A percentile compares a stretch with the other conserved stretches of the same genome.
These are phyloP conservation scores for Lepus oiostolus DNA, from an alignment of 2,797 vertebrate species.

Conservation along the genomic window DNA sequence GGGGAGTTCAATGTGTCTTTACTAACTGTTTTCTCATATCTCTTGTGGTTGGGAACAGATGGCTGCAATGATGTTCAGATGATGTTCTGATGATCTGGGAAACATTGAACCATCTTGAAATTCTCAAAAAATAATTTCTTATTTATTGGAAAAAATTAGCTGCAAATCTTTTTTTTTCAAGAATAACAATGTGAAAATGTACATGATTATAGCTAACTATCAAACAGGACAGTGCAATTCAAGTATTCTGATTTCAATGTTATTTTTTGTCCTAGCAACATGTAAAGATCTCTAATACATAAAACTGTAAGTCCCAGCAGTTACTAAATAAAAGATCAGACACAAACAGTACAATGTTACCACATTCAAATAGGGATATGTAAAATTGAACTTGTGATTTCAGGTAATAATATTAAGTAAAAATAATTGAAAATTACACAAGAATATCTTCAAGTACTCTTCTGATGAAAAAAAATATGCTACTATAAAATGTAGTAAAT, in stretches of 20 bases:
- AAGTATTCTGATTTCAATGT: conserved; percentile 35
- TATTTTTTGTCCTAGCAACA: conserved; percentile 18
- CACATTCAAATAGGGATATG: background rate
- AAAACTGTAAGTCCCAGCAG: background rate
- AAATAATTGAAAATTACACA: background rate
- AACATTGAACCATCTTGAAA: conserved; percentile 47
- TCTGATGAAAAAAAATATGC: background rate
- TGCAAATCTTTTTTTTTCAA: background rate
- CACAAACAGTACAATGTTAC: background rate
- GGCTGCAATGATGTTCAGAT: conserved; percentile 60
- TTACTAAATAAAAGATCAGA: background rate
- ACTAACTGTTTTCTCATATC: background rate
- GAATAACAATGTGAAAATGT: conserved; percentile 25
- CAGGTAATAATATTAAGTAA: conserved; percentile 34
- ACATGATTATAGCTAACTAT: background rate
- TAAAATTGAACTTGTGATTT: conserved; percentile 3
- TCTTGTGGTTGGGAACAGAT: conserved; percentile 53
- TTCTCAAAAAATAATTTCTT: conserved; percentile 64
- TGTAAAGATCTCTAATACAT: background rate
- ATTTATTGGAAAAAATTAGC: conserved; percentile 59
- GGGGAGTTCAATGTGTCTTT: conserved; percentile 2
- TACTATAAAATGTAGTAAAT: background rate
- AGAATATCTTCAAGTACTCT: background rate
- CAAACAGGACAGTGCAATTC: background rate
- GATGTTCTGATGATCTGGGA: conserved; percentile 67